Evolutionary conservation across 2,113 vertebrate genomes (phyloP), one percentile per base, ranked within the genome.

Genomic region (Hippopotamus amphibius): DNA sequence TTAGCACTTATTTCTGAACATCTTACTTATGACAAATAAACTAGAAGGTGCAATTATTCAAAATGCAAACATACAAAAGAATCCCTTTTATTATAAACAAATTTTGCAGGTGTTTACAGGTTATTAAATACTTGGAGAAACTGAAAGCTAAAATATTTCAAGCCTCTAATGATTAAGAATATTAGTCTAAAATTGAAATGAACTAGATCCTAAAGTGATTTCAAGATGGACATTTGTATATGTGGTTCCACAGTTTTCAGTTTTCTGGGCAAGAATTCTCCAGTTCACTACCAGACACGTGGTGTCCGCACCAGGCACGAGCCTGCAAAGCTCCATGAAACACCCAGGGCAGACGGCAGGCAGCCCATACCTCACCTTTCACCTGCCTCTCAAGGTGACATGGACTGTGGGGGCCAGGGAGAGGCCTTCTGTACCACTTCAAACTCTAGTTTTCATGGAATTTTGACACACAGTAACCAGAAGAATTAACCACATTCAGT

Each of bases 81-180:
- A 80, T 84, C 15, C 7, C 16, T 95, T 71, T 95, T 91, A 48
- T 5, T 48, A n/a, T 50, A 84, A 89, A 92, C 89, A 79, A 22
- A 90, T 50, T 90, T 81, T 59, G 95, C 74, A 59, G 84, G 68
- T 94, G 85, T 84, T 88, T 80, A 79, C 37, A 97, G 90, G 79
- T 91, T 43, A 57, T 84, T 79, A 93, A 90, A 59, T 88, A 46
- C 8, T 87, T 93, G 50, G 41, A 87, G 37, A 87, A 87, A 59
- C 30, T 48, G 65, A 89, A 85, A 74, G 48, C 22, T 57, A 72
- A 66, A 86, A 53, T 82, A 61, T 89, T 66, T 50, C 65, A 85
- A 93, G 61, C 53, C n/a, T 65, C 14, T 21, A 6, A 6, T 24
- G 72, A 85, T 68, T 59, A 94, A 85, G 81, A 95, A 90, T 84